phyloP scores from a whole-genome alignment of 1,140 invertebrate species.

The Brachystomella parvula region DNA sequence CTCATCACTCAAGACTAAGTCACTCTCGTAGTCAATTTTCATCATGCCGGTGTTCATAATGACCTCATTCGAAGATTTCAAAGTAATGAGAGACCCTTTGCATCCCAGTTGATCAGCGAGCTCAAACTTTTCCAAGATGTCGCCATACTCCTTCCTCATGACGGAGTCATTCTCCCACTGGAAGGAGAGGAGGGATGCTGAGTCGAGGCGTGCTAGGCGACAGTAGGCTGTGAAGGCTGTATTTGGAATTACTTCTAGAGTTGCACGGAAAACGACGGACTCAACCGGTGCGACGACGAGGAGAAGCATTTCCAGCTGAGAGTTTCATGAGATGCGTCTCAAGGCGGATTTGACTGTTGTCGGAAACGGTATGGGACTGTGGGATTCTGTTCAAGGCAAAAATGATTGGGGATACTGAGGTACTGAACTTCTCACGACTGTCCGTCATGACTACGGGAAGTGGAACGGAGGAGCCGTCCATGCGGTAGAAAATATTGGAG shows the following conservation, averaged over 20 bases:
- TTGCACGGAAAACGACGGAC: not conserved
- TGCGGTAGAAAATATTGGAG: not conserved
- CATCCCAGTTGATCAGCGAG: too few species aligned
- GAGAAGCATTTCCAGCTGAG: not conserved
- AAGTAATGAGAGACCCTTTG: too few species aligned
- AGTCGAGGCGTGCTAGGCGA: not conserved
- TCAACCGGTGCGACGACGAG: not conserved
- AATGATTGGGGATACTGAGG: not conserved
- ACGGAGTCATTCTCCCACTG: not conserved
- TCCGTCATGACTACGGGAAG: not conserved
- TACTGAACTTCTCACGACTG: not conserved
- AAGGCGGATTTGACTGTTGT: not conserved
- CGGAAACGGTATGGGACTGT: not conserved
- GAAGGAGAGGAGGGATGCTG: not conserved
- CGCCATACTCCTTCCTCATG: not conserved
- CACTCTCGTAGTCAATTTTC: too few species aligned
- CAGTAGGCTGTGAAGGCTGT: not conserved
- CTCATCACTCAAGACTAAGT: too few species aligned
- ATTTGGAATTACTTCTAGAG: not conserved
- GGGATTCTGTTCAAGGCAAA: not conserved
- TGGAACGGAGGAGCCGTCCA: not conserved
- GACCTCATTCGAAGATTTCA: too few species aligned
- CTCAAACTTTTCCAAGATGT: slow-evolving; percentile 1
- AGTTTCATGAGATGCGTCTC: not conserved
- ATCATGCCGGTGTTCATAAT: too few species aligned